Evolutionary conservation across 2,888 invertebrate species (phyloP).

Genomic region (Aricia artaxerxes): DNA sequence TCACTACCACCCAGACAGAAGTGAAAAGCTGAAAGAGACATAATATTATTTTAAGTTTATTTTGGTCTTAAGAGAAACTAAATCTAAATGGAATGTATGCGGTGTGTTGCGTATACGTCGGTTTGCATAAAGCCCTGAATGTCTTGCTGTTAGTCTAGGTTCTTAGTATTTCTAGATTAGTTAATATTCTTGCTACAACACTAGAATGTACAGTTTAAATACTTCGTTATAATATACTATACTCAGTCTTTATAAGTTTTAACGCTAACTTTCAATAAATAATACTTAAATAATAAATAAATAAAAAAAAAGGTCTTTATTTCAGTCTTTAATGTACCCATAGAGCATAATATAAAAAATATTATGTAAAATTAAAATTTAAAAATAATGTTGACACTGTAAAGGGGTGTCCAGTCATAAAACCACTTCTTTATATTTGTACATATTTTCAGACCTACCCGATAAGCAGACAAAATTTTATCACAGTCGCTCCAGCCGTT

Average conservation of each 20-base stretch:
- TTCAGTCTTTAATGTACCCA: no score
- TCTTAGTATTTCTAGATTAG: background rate
- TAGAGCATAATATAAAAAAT: no score
- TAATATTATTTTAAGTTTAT: constrained; percentile 28
- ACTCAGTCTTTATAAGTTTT: background rate
- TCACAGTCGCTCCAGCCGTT: no score
- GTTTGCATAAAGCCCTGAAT: constrained; percentile 6
- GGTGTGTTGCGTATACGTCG: background rate
- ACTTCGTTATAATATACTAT: background rate
- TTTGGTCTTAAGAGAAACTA: constrained; percentile 13
- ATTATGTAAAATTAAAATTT: no score
- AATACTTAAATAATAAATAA: no score
- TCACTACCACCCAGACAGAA: background rate
- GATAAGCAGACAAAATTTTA: no score
- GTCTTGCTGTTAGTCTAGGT: background rate
- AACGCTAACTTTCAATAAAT: background rate
- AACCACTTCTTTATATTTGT: no score
- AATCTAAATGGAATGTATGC: constrained; percentile 23
- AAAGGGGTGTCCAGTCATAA: no score
- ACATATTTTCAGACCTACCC: no score
- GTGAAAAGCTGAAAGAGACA: constrained; percentile 9
- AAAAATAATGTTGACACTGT: no score
- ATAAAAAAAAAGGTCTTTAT: no score
- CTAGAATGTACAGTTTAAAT: background rate
- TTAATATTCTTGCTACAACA: background rate